Conservation (phyloP, 1,140 invertebrate genomes). For the Eupeodes corollae region DNA sequence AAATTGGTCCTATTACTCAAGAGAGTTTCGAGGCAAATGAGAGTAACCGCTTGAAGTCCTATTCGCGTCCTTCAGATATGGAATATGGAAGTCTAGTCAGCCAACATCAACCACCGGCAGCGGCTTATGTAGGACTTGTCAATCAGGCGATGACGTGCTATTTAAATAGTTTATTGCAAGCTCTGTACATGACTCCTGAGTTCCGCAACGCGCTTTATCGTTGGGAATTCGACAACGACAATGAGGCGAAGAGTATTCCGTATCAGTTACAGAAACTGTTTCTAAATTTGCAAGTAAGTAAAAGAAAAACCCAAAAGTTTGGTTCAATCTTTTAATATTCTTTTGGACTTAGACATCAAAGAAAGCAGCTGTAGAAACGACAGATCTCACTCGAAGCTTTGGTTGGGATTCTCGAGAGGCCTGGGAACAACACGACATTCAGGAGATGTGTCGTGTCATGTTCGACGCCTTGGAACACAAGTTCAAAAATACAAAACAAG, state of each 20-base stretch:
- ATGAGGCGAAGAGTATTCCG: slow-evolving; percentile 64
- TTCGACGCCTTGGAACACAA: slow-evolving; percentile 82
- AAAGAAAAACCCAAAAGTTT: not conserved
- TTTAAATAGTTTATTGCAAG: slow-evolving; percentile 80
- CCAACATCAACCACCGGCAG: slow-evolving; percentile 2
- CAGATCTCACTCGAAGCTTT: slow-evolving; percentile 78
- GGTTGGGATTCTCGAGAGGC: slow-evolving; percentile 85
- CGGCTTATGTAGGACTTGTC: slow-evolving; percentile 73
- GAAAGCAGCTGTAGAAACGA: slow-evolving; percentile 70
- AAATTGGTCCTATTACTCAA: not conserved
- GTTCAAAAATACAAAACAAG: slow-evolving; percentile 74
- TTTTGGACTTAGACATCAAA: slow-evolving; percentile 51
- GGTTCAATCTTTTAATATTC: slow-evolving; percentile 4
- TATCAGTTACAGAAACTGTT: slow-evolving; percentile 84
- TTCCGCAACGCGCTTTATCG: slow-evolving; percentile 83
- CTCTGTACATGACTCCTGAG: slow-evolving; percentile 89
- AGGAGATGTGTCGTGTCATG: slow-evolving; percentile 84
- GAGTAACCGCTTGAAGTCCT: no score
- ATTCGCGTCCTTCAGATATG: no score
- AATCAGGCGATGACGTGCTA: slow-evolving; percentile 95
- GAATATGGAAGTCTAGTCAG: no score
- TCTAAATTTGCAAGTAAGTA: slow-evolving; percentile 65
- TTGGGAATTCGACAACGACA: slow-evolving; percentile 67
- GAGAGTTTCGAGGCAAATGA: not conserved
- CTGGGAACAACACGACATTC: slow-evolving; percentile 89